A percentile compares a stretch with the other conserved stretches of the same genome.
Conservation (phyloP, 1,140 invertebrate genomes). For the Diorhabda carinulata region DNA sequence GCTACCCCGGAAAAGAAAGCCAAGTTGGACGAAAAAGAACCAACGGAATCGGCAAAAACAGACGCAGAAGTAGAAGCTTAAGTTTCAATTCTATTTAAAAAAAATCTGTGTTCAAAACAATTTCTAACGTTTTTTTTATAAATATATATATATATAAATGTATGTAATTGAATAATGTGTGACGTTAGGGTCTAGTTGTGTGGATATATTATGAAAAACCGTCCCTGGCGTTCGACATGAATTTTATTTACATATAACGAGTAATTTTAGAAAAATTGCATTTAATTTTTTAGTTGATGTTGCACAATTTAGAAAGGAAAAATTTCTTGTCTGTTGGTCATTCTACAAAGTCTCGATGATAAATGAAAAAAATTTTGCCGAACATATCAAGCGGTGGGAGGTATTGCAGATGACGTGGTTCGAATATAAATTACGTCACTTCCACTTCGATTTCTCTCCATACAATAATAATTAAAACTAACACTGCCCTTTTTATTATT, state of each 20-base stretch:
- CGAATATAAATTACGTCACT: too few relatives aligned
- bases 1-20: constrained; percentile 68
- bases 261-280: background rate
- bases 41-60: constrained; percentile 54
- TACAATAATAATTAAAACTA: too few relatives aligned
- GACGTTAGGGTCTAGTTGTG: background rate
- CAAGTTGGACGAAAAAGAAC: constrained; percentile 60
- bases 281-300: constrained; percentile 1
- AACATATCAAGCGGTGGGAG: background rate
- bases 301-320: background rate
- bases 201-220: background rate
- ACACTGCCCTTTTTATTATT: too few relatives aligned
- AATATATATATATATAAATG: background rate
- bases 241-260: background rate
- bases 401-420: background rate
- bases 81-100: background rate
- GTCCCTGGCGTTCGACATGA: background rate
- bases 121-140: background rate
- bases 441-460: too few relatives aligned
- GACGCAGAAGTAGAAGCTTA: constrained; percentile 64
- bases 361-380: background rate
- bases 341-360: background rate
- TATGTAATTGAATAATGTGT: constrained; percentile 1
- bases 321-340: background rate
- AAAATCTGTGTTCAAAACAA: background rate